Percentiles rank a stretch among this genome's conserved stretches.
Evolutionary conservation across 2,113 vertebrate species (phyloP).

Genomic region (Nycticryphes semicollaris): DNA sequence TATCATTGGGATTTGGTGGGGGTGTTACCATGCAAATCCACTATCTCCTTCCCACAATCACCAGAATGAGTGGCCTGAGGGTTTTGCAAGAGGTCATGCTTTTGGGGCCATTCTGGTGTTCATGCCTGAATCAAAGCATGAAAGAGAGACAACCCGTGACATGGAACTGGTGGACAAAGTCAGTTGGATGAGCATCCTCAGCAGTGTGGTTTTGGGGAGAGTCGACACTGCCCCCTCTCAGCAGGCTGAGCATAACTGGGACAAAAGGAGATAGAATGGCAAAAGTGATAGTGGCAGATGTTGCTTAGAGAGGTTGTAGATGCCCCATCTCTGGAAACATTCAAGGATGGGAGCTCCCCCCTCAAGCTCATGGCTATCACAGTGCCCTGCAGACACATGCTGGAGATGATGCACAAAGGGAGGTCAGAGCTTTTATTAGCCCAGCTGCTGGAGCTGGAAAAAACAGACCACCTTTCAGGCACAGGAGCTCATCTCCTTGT

Average conservation of each 20-base stretch:
- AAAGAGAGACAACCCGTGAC: neutral
- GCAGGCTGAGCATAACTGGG: fast-evolving
- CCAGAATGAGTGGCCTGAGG: neutral
- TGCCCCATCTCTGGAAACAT: neutral
- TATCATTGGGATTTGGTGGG: neutral
- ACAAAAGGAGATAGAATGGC: neutral
- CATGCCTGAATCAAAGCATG: neutral
- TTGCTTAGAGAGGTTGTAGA: neutral
- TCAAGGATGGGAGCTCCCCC: neutral
- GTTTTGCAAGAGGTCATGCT: neutral
- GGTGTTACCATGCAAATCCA: neutral
- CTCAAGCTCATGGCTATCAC: fast-evolving
- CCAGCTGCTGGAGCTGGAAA: neutral
- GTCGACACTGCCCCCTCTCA: fast-evolving
- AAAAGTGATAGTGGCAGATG: fast-evolving
- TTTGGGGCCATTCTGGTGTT: neutral
- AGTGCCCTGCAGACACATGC: neutral
- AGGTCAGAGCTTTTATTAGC: slow-evolving; percentile 30
- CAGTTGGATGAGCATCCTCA: neutral
- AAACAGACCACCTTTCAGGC: neutral
- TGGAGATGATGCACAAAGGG: neutral
- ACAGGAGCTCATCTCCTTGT: slow-evolving; percentile 45
- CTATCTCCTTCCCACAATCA: neutral
- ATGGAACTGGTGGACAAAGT: neutral
- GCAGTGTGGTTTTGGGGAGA: neutral